phyloP scores from a whole-genome alignment of 2,888 invertebrate species.

The Oscheius sp. region DNA sequence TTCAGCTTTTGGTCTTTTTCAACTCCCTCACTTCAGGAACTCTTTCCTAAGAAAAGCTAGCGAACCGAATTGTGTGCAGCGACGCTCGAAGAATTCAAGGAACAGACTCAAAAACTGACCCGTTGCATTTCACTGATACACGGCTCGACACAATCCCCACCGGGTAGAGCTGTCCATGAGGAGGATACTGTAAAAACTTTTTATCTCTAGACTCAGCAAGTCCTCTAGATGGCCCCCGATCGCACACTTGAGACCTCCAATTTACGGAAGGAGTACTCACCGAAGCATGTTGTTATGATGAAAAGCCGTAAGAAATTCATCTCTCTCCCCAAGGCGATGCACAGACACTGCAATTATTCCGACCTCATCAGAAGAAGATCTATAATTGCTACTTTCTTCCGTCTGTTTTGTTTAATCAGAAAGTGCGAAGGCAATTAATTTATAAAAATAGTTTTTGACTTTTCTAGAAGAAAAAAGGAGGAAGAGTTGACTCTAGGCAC shows the following conservation, averaged over 20 bases:
- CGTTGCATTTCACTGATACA: constrained; percentile 56
- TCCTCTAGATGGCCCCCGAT: too few relatives aligned
- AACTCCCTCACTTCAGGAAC: neutral
- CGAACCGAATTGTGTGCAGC: too few relatives aligned
- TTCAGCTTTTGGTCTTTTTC: neutral
- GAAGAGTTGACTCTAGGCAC: too few relatives aligned
- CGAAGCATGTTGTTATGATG: constrained; percentile 24
- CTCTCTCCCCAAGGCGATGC: too few relatives aligned
- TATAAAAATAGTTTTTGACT: too few relatives aligned
- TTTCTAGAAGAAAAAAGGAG: too few relatives aligned
- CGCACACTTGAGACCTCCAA: neutral
- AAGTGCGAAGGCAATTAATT: too few relatives aligned
- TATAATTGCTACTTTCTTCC: too few relatives aligned
- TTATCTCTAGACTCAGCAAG: neutral
- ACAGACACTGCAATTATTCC: too few relatives aligned
- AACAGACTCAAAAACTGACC: constrained; percentile 31
- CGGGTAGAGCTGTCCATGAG: constrained; percentile 30
- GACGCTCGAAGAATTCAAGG: neutral
- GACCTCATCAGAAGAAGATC: too few relatives aligned
- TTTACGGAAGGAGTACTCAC: neutral
- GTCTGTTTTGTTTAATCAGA: too few relatives aligned
- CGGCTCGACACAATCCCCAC: constrained; percentile 51
- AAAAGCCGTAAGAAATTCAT: constrained; percentile 19
- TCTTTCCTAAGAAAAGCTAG: too few relatives aligned
- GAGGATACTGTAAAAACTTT: neutral